Base-by-base conservation (phyloP, 2,113 vertebrate species). In the Vanacampus margaritifer region DNA sequence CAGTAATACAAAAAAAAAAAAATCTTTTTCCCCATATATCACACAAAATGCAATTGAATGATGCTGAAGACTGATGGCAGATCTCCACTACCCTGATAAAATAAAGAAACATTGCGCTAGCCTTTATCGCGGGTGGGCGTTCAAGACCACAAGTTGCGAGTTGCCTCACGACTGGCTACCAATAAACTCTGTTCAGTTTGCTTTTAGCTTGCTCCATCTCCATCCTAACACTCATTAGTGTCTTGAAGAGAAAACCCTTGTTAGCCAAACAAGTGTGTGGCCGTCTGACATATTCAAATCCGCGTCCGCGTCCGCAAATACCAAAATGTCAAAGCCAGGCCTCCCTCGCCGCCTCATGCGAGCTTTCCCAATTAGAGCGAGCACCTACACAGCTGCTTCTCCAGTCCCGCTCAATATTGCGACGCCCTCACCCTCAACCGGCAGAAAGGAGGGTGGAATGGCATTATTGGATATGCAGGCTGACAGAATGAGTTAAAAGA, bases 201-300 rank as follows among this genome's bases (percentile, higher is more conserved):
- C 81, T 72, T 82, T 83, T 61, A 74, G 72, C 75, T 67, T 24
- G 24, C 69, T 82, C 65, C 60, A 37, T 80, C 69, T 69, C 21
- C 62, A n/a, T 56, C 77, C 68, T 68, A 81, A 74, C 76, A 67
- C 84, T 85, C 79, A 84, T 87, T 86, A 83, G 82, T 79, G 75
- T 72, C 72, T 63, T 74, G 69, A 81, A 65, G 69, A 48, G 62
- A 68, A n/a, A 62, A 68, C 50, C 72, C 79, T 86, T 79, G 80
- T 88, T 84, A 86, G 66, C 69, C 81, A 81, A 85, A 83, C 74
- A 85, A 50, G 51, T 41, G 12, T 50, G 64, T 67, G 74, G 51
- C 70, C 36, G 26, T 10, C 70, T 86, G 83, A 84, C 84, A 86
- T 85, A 82, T 86, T 87, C 75, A 87, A 84, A 86, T 84, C 72